A percentile compares a stretch with the other conserved stretches of the same genome.
These are phyloP conservation scores for human (Homo sapiens) DNA, from an alignment of 2,113 vertebrate species.

Conservation along the genomic window DNA sequence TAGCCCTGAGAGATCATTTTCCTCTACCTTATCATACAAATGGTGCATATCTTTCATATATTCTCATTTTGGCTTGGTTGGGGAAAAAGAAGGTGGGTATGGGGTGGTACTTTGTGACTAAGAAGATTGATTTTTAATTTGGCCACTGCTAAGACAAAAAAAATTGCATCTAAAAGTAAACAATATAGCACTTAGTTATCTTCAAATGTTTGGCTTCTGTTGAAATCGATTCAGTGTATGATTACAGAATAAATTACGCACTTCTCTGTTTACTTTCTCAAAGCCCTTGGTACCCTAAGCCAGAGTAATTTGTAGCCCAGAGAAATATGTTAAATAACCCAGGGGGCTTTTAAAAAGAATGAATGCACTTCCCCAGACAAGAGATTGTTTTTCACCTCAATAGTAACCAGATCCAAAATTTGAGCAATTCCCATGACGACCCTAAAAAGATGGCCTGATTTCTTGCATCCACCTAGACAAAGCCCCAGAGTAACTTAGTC, in stretches of 20 bases:
- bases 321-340: constrained; percentile 25
- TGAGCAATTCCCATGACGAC: not conserved
- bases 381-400: not conserved
- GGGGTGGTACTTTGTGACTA: not conserved
- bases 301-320: not conserved
- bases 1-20: constrained; percentile 8
- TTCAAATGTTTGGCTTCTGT: constrained; percentile 31
- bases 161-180: constrained; percentile 22
- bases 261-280: constrained; percentile 33
- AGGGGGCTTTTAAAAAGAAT: not conserved
- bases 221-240: constrained; percentile 22
- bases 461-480: constrained; percentile 44
- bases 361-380: not conserved
- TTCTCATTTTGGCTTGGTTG: constrained; percentile 42
- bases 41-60: not conserved
- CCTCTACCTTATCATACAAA: constrained; percentile 8
- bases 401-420: constrained; percentile 7
- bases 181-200: constrained; percentile 15
- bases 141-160: constrained; percentile 7
- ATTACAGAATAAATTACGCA: constrained; percentile 57
- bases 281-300: not conserved
- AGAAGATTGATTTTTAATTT: constrained; percentile 56
- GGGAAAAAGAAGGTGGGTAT: not conserved
- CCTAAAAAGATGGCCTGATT: constrained; percentile 47
- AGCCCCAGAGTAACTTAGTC: not conserved